These are phyloP conservation scores for Trichonephila inaurata DNA, from an alignment of 1,140 invertebrate species.

Conservation along the genomic window DNA sequence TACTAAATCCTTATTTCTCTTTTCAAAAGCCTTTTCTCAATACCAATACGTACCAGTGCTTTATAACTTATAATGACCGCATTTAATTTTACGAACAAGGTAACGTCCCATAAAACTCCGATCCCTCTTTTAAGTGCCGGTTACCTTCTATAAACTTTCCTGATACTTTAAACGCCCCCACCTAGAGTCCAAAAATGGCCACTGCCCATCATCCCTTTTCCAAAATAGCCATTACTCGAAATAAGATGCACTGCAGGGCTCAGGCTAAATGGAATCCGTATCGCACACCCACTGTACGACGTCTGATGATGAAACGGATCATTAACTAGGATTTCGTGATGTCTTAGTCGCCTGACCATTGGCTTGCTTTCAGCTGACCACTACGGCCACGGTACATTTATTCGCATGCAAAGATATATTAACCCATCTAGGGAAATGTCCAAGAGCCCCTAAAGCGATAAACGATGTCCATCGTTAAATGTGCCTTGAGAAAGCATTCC, in stretches of 20 bases:
- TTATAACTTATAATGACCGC: too few species aligned
- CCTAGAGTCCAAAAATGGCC: constrained; percentile 20
- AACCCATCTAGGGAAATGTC: constrained; percentile 50
- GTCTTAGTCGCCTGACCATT: constrained; percentile 64
- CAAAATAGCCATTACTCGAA: constrained; percentile 28
- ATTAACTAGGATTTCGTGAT: constrained; percentile 62
- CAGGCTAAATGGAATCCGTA: constrained; percentile 45
- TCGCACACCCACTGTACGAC: neutral
- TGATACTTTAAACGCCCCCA: neutral
- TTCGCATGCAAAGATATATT: constrained; percentile 63
- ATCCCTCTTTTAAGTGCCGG: neutral
- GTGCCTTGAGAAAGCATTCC: constrained; percentile 43
- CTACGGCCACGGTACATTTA: constrained; percentile 58
- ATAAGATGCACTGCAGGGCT: constrained; percentile 40
- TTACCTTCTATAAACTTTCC: neutral
- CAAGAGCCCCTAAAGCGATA: constrained; percentile 27
- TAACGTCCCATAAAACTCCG: neutral
- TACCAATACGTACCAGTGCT: too few species aligned
- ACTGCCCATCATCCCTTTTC: neutral
- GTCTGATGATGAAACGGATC: constrained; percentile 60
- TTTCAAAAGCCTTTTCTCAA: too few species aligned
- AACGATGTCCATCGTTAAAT: constrained; percentile 36
- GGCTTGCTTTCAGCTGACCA: constrained; percentile 53
- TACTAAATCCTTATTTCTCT: too few species aligned
- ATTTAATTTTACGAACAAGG: too few species aligned